Conservation (phyloP, 1,140 invertebrate genomes). For the Ectropis grisescens region DNA sequence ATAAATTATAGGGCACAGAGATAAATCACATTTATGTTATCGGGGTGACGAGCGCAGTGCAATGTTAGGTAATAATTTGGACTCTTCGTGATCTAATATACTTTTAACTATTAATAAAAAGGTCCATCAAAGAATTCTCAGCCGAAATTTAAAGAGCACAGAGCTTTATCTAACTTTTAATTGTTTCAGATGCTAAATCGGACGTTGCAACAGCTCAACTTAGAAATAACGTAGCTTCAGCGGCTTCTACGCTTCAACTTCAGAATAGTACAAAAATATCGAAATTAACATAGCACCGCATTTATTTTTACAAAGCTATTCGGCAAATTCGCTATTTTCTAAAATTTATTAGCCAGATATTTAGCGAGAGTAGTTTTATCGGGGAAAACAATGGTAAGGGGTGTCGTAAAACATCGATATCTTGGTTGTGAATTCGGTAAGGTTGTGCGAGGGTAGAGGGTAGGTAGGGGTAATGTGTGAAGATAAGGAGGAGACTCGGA, state of each 20-base stretch:
- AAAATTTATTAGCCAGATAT: slow-evolving; percentile 43
- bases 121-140: too few relatives aligned
- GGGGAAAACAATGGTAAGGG: slow-evolving; percentile 52
- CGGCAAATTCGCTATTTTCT: slow-evolving; percentile 25
- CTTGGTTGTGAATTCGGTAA: slow-evolving; percentile 43
- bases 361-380: slow-evolving; percentile 46
- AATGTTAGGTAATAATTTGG: too few relatives aligned
- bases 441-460: slow-evolving; percentile 24
- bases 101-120: too few relatives aligned
- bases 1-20: too few relatives aligned
- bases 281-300: slow-evolving; percentile 30
- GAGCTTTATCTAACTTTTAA: slow-evolving; percentile 7
- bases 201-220: slow-evolving; percentile 34
- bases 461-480: slow-evolving; percentile 47
- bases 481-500: slow-evolving; percentile 55
- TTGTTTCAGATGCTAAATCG: slow-evolving; percentile 65
- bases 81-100: too few relatives aligned
- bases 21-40: too few relatives aligned
- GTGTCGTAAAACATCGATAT: slow-evolving; percentile 59
- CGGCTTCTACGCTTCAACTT: slow-evolving; percentile 16
- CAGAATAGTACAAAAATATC: slow-evolving; percentile 48
- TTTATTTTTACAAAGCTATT: slow-evolving; percentile 9
- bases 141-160: too few relatives aligned
- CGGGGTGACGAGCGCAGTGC: too few relatives aligned
- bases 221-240: slow-evolving; percentile 37